Percentiles rank a stretch among this genome's conserved stretches.
These are phyloP conservation scores for Eurytemora carolleeae DNA, from an alignment of 1,140 invertebrate genomes.

Conservation along the genomic window DNA sequence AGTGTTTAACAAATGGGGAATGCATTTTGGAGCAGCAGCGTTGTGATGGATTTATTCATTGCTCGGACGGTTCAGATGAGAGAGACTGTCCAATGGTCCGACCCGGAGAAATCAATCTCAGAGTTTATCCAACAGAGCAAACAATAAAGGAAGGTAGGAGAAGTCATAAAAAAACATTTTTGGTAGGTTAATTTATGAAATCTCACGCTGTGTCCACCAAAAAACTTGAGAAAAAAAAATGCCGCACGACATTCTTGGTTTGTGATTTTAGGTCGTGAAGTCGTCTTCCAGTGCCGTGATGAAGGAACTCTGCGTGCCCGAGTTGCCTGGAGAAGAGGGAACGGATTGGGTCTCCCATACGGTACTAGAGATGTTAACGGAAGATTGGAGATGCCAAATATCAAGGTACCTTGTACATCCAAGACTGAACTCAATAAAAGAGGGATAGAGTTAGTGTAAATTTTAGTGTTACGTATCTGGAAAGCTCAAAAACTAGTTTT, in stretches of 20 bases:
- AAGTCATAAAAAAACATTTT: no score
- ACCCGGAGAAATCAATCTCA: not conserved
- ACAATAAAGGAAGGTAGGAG: not conserved
- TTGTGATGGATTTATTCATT: slow-evolving; percentile 61
- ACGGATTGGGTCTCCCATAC: not conserved
- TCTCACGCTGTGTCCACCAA: no score
- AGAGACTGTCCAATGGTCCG: slow-evolving; percentile 48
- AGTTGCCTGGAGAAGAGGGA: not conserved
- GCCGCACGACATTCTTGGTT: no score
- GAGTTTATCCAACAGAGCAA: not conserved
- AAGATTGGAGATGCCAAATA: not conserved
- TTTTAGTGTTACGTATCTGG: no score
- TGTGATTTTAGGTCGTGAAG: not conserved
- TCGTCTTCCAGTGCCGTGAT: not conserved
- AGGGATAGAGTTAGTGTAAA: no score
- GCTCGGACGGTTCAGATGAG: slow-evolving; percentile 72
- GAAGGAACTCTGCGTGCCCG: not conserved
- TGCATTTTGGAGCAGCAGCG: slow-evolving; percentile 61
- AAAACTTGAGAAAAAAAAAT: no score
- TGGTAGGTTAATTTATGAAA: no score
- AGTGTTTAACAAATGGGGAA: slow-evolving; percentile 34
- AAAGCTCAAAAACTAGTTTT: no score
- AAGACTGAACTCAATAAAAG: no score
- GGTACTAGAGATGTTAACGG: not conserved
- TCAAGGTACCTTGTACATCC: no score